Base-by-base conservation (phyloP, 2,797 vertebrate genomes). In the Cichlasoma orientale region DNA sequence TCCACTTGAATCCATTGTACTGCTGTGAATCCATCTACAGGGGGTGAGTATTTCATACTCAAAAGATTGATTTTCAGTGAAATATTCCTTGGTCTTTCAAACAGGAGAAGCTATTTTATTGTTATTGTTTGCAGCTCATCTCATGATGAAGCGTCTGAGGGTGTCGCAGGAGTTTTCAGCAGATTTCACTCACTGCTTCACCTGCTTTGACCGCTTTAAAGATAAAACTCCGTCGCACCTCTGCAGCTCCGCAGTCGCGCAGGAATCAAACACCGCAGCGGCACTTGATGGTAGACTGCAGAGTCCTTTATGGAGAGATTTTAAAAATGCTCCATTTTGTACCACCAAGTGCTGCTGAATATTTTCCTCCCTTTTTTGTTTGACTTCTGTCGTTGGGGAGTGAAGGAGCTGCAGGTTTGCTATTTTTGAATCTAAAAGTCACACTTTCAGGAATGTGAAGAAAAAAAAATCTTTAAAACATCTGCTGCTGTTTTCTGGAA, bases 161-260 rank as follows among this genome's bases (percentile, higher is more conserved):
- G 29, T 7, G 14, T 56, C 50, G 10, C 9, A 14, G 47, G 61
- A 73, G 54, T 72, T 59, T 80, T 47, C 41, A 0, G 56, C 78
- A 59, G 70, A 41, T 84, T 77, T 75, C 68, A 25, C 68, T 78
- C 53, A 3, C 76, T 70, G 61, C 71, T 44, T 72, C 52, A 3
- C 72, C 68, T 56, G 53, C 85, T 86, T 78, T 74, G 77, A 89
- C 83, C 68, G 73, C 82, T 75, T 89, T 81, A 82, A 82, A 71
- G 66, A 27, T 56, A 12, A 77, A 84, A 59, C 9, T 68, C 21
- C 5, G 80, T 58, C 4, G 75, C 84, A 56, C 25, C 75, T 78
- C 29, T 12, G 77, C 75, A 27, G 77, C 75, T 56, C 54, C 13
- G 2, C 74, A 74, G 77, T 41, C 53, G 23, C 0, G 13, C 63